Percentiles rank a stretch among this genome's conserved stretches.
Evolutionary conservation across 2,113 vertebrate species (phyloP).

Genomic region (Lophochroa leadbeateri): DNA sequence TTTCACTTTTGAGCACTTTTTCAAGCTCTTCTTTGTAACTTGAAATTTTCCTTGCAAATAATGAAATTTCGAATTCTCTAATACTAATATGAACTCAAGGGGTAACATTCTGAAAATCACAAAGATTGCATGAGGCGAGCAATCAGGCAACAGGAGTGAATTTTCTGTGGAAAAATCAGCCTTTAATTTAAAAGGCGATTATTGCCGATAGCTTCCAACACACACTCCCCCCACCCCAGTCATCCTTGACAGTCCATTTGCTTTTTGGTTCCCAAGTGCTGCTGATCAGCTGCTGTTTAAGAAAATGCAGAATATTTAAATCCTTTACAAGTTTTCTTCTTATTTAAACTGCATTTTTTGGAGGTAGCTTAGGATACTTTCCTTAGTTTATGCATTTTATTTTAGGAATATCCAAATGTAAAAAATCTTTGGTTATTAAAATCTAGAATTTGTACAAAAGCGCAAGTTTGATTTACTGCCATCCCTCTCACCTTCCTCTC

Average conservation of each 20-base stretch:
- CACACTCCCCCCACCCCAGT: neutral
- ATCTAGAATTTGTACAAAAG: neutral
- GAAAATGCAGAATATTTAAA: neutral
- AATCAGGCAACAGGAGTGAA: neutral
- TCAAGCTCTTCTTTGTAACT: neutral
- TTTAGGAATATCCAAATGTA: neutral
- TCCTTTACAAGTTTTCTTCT: neutral
- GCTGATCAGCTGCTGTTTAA: neutral
- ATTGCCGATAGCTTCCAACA: neutral
- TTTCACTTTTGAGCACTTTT: neutral
- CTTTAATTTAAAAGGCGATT: neutral
- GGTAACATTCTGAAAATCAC: neutral
- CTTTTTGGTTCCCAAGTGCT: neutral
- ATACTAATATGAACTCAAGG: neutral
- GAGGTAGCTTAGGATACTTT: neutral
- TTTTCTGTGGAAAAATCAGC: neutral
- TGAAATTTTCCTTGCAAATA: neutral
- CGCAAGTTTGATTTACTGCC: neutral
- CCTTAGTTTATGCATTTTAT: neutral
- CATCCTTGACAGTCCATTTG: neutral
- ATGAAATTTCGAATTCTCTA: neutral
- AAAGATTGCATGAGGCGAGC: neutral
- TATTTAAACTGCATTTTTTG: neutral
- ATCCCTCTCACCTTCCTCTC: conserved; percentile 10
- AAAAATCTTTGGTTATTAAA: neutral